Conservation (phyloP, 2,113 vertebrate species). For the Halichoeres trimaculatus region DNA sequence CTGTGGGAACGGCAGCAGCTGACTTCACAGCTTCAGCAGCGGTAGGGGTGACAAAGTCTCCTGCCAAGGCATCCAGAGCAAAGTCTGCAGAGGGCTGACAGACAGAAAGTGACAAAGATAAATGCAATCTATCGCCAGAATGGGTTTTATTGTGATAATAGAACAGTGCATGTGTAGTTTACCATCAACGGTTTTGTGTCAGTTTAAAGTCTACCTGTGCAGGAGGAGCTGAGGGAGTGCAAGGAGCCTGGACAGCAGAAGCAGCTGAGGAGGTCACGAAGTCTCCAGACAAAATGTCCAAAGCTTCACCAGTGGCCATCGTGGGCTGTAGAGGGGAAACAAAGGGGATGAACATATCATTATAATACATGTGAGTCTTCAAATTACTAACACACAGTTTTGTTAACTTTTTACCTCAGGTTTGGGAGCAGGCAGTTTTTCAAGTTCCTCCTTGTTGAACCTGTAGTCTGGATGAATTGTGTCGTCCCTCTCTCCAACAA, state of each 20-base stretch:
- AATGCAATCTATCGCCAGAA: not conserved
- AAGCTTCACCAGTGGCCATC: slow-evolving; percentile 69
- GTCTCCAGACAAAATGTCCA: slow-evolving; percentile 79
- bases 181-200: too few species aligned
- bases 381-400: too few species aligned
- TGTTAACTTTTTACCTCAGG: slow-evolving; percentile 61
- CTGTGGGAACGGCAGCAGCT: slow-evolving; percentile 35
- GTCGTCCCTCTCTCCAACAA: slow-evolving; percentile 77
- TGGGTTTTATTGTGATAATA: too few species aligned
- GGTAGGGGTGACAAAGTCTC: slow-evolving; percentile 69
- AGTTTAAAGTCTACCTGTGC: slow-evolving; percentile 39
- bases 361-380: too few species aligned
- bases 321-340: slow-evolving; percentile 65
- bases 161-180: too few species aligned
- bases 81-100: slow-evolving; percentile 56
- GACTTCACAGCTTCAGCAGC: slow-evolving; percentile 72
- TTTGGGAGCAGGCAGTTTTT: slow-evolving; percentile 65
- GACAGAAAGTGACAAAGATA: not conserved
- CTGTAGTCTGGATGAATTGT: slow-evolving; percentile 75
- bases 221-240: slow-evolving; percentile 47
- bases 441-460: slow-evolving; percentile 60
- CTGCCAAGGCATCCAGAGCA: slow-evolving; percentile 67
- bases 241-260: slow-evolving; percentile 63
- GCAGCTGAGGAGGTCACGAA: slow-evolving; percentile 57
- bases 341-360: not conserved